A percentile compares a stretch with the other conserved stretches of the same genome.
phyloP scores from a whole-genome alignment of 2,888 invertebrate species.

The Pammene aurita region DNA sequence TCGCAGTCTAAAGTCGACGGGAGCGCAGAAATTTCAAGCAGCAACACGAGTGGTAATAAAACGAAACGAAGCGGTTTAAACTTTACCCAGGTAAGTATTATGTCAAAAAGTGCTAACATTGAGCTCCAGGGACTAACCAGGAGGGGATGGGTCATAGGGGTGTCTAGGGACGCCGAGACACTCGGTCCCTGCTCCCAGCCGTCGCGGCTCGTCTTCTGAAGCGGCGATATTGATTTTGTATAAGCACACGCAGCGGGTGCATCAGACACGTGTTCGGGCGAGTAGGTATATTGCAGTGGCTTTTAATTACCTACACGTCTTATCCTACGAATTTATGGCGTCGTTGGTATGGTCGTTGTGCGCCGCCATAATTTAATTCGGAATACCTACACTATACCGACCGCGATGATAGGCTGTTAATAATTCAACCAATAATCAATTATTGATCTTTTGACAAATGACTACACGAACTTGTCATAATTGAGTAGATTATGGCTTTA shows the following conservation, averaged over 20 bases:
- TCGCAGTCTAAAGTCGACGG: slow-evolving; percentile 51
- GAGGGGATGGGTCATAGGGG: slow-evolving; percentile 65
- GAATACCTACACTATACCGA: not conserved
- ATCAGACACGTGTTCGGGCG: slow-evolving; percentile 48
- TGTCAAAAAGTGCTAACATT: slow-evolving; percentile 72
- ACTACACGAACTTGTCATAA: not conserved
- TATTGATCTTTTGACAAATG: slow-evolving; percentile 26
- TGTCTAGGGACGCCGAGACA: slow-evolving; percentile 60
- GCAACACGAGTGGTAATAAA: slow-evolving; percentile 61
- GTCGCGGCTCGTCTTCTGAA: slow-evolving; percentile 60
- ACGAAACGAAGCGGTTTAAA: slow-evolving; percentile 68
- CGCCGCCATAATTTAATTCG: slow-evolving; percentile 38
- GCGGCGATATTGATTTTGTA: slow-evolving; percentile 66
- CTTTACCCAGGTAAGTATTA: slow-evolving; percentile 73
- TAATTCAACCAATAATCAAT: slow-evolving; percentile 10
- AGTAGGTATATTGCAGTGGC: slow-evolving; percentile 30
- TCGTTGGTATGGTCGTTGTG: slow-evolving; percentile 34
- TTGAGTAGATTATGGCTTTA: not conserved
- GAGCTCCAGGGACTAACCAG: slow-evolving; percentile 62
- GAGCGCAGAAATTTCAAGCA: slow-evolving; percentile 52
- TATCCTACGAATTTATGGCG: slow-evolving; percentile 41
- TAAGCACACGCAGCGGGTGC: slow-evolving; percentile 52
- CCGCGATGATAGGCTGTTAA: slow-evolving; percentile 3
- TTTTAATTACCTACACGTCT: slow-evolving; percentile 37
- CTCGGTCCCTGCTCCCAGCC: slow-evolving; percentile 59